These are phyloP conservation scores for Pampusana beccarii DNA, from an alignment of 2,113 vertebrate species.

Conservation along the genomic window DNA sequence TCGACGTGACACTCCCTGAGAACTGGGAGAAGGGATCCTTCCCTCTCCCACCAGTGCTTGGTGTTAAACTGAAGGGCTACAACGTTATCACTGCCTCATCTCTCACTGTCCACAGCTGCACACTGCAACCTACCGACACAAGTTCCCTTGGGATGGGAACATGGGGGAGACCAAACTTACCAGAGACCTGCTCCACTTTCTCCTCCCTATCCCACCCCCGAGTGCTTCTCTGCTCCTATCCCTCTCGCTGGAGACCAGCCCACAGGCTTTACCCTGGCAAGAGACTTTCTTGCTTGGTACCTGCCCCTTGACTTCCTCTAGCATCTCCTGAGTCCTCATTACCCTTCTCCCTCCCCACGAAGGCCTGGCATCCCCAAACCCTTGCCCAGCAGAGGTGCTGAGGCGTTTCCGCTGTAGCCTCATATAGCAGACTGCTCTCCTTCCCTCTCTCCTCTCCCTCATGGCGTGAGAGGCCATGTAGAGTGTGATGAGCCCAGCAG, in stretches of 20 bases:
- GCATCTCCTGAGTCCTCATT: background rate
- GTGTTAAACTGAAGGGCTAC: background rate
- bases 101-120: background rate
- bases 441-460: background rate
- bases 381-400: background rate
- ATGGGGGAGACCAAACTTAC: background rate
- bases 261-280: background rate
- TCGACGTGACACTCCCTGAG: fast-evolving
- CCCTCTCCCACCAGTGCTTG: fast-evolving
- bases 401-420: background rate
- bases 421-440: background rate
- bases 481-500: fast-evolving
- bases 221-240: background rate
- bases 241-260: background rate
- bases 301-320: fast-evolving
- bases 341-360: background rate
- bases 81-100: background rate
- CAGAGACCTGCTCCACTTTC: background rate
- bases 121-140: background rate
- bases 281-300: background rate
- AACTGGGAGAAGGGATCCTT: background rate
- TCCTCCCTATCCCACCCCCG: background rate
- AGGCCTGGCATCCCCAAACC: background rate
- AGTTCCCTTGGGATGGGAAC: fast-evolving
- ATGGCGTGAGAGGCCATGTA: background rate